These are phyloP conservation scores for Lasaia peninsularis DNA, from an alignment of 1,140 invertebrate genomes.

Conservation along the genomic window DNA sequence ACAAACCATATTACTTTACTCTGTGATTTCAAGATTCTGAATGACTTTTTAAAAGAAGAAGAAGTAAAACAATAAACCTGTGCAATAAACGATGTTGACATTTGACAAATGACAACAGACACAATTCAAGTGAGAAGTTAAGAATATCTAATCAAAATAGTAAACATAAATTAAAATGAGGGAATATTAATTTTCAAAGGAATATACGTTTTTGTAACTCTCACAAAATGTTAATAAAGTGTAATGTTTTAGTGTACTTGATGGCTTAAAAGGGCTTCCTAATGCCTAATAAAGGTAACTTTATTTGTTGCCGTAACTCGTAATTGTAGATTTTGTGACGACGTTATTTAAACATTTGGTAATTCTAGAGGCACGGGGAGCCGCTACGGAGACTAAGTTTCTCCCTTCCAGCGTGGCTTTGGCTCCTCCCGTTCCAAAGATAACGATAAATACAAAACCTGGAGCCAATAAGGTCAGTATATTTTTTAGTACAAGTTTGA, in stretches of 20 bases:
- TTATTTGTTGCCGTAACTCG: neutral
- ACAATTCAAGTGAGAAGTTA: neutral
- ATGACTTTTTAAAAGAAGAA: neutral
- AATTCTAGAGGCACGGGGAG: constrained; percentile 11
- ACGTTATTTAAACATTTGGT: neutral
- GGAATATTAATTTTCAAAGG: neutral
- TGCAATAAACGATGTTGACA: too few species aligned
- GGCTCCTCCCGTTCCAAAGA: constrained; percentile 14
- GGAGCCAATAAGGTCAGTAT: constrained; percentile 27
- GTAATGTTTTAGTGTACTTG: neutral
- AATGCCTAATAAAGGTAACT: constrained; percentile 25
- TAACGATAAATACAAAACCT: constrained; percentile 18
- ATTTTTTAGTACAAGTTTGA: neutral
- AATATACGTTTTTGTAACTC: neutral
- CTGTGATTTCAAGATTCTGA: too few species aligned
- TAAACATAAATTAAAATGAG: neutral
- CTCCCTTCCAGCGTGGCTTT: neutral
- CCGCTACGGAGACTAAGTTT: constrained; percentile 20
- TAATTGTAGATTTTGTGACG: neutral
- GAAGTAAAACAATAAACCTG: constrained; percentile 6
- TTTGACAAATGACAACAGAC: neutral
- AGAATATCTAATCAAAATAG: neutral
- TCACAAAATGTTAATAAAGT: neutral
- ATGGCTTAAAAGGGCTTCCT: constrained; percentile 14
- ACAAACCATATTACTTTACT: too few species aligned